Conservation (phyloP, 2,113 vertebrate species). For the Brachyhypopomus gauderio region DNA sequence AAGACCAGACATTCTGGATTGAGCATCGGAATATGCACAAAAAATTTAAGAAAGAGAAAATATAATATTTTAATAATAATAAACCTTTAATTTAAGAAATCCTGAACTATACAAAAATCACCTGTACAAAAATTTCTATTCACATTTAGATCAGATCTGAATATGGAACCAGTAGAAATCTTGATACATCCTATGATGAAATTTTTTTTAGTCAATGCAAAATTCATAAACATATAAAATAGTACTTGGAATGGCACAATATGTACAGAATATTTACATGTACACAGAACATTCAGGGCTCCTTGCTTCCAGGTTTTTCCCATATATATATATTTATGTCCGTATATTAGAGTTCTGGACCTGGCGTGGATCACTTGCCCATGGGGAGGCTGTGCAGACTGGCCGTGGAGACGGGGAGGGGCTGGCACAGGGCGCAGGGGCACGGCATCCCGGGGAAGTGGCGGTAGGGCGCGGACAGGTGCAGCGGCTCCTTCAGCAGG, state of each 20-base stretch:
- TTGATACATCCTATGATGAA: conserved; percentile 12
- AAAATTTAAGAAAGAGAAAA: conserved; percentile 2
- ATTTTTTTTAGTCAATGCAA: conserved; percentile 31
- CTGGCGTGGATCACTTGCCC: conserved; percentile 68
- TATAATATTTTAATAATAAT: conserved; percentile 50
- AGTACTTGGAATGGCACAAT: conserved; percentile 15
- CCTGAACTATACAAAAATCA: conserved; percentile 56
- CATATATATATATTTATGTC: not conserved
- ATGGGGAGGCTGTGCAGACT: conserved; percentile 74
- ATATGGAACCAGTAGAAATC: conserved; percentile 61
- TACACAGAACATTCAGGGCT: conserved; percentile 22
- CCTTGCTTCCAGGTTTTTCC: conserved; percentile 21
- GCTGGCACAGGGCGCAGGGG: conserved; percentile 77
- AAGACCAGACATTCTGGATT: too few species aligned
- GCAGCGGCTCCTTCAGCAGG: conserved; percentile 74
- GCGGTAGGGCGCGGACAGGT: conserved; percentile 71
- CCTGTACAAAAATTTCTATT: conserved; percentile 49
- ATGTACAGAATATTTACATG: conserved; percentile 67
- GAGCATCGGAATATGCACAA: conserved; percentile 23
- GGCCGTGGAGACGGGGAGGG: conserved; percentile 68
- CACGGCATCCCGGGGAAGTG: conserved; percentile 79
- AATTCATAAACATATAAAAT: conserved; percentile 46
- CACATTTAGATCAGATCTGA: conserved; percentile 50
- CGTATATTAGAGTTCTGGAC: conserved; percentile 33
- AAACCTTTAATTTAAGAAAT: conserved; percentile 76